Base-by-base conservation (phyloP, 2,797 vertebrate genomes). In the Galaxias olidus region DNA sequence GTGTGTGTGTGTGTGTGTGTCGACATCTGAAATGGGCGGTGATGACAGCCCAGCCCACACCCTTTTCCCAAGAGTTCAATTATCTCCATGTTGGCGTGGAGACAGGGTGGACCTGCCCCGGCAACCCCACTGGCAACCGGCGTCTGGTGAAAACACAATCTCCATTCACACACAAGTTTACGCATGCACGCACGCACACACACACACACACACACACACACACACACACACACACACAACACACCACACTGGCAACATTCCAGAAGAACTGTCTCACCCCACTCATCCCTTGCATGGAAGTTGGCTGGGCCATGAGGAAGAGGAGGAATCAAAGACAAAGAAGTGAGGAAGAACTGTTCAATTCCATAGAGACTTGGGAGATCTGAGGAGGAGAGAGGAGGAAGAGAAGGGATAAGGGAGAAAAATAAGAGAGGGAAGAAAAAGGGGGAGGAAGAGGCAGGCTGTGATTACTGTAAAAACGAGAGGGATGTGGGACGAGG, bases 21-120 rank as follows among this genome's bases (percentile, higher is more conserved):
- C 61, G 57, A 63, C 13, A 20, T 41, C 45, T 45, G 10, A 69
- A 43, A 55, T 46, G 42, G 20, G n/a, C 56, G 48, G 55, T 54
- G 76, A 69, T 81, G 79, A 83, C 75, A 83, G 64, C 68, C 45
- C 8, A n/a, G 18, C 56, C 66, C 71, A 65, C 70, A 15, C 79
- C 75, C 69, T 54, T 41, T 51, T 66, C 65, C 63, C 46, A 30
- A 77, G 47, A 61, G 62, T 61, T 49, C 57, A 77, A 69, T 81
- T 74, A 81, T 80, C 66, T 71, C 66, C 59, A 1, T 0, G 45
- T 66, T 78, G 77, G 68, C 62, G 66, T 0, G 0, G 46, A 55
- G 68, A 72, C 68, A 75, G 59, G 9, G 10, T 18, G 9, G 4
- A 58, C 30, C 54, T 49, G 55, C 64, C 49, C 69, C 54, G 65